These are phyloP conservation scores for Acleris emargana DNA, from an alignment of 2,888 invertebrate genomes.

Conservation along the genomic window DNA sequence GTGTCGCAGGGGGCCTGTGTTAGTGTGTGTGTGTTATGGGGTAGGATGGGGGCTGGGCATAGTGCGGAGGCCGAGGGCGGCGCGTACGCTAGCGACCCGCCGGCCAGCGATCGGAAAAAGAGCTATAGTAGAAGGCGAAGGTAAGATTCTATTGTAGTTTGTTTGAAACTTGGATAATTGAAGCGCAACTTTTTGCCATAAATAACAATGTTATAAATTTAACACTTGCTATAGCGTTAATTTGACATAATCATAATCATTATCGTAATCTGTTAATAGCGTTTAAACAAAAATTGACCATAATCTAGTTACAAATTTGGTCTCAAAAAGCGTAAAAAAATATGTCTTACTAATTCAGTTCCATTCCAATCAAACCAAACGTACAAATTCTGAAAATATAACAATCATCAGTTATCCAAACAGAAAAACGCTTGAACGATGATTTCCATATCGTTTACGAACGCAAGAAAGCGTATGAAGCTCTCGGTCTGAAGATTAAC, in stretches of 20 bases:
- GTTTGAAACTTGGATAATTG: not conserved
- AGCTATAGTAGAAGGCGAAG: constrained; percentile 73
- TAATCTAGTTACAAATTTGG: too few species aligned
- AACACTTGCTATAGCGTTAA: too few species aligned
- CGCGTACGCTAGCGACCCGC: constrained; percentile 79
- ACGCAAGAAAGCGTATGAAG: constrained; percentile 4
- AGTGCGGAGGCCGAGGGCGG: constrained; percentile 79
- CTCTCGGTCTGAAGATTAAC: constrained; percentile 27
- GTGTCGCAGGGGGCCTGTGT: constrained; percentile 69
- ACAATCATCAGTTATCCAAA: not conserved
- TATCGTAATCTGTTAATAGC: too few species aligned
- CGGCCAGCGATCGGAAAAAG: constrained; percentile 72
- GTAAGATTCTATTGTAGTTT: constrained; percentile 50
- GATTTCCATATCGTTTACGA: not conserved
- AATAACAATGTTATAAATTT: not conserved
- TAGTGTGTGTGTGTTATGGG: constrained; percentile 78
- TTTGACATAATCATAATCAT: too few species aligned
- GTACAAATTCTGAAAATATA: too few species aligned
- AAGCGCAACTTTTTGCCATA: not conserved
- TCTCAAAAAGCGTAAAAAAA: too few species aligned
- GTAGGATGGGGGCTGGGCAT: constrained; percentile 79
- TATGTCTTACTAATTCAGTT: too few species aligned
- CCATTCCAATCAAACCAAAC: too few species aligned
- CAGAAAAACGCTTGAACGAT: not conserved
- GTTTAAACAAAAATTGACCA: too few species aligned